phyloP scores from a whole-genome alignment of 2,113 vertebrate genomes.

The Limanda limanda region DNA sequence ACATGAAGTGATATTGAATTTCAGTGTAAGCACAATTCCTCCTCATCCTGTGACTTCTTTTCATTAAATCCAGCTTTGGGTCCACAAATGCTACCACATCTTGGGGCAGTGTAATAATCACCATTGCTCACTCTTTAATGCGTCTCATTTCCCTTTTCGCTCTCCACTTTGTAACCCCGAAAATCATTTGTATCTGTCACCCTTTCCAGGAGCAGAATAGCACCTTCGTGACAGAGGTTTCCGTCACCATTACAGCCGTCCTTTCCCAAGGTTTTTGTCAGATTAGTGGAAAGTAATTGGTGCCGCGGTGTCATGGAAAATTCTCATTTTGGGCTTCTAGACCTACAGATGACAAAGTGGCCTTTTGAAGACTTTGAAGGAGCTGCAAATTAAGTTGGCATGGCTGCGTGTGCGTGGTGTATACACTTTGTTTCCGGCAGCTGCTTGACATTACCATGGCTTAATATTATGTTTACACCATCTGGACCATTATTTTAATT shows the following conservation, averaged over 20 bases:
- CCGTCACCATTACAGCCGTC: conserved; percentile 55
- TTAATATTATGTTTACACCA: background rate
- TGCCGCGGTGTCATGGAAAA: conserved; percentile 48
- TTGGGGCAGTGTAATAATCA: conserved; percentile 19
- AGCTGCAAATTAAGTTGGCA: background rate
- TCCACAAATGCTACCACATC: conserved; percentile 7
- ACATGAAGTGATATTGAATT: conserved; percentile 47
- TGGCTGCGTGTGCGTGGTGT: background rate
- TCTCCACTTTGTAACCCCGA: background rate
- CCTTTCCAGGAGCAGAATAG: conserved; percentile 30
- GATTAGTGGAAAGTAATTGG: conserved; percentile 56
- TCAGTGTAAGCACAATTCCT: conserved; percentile 23
- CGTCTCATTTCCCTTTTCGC: conserved; percentile 38
- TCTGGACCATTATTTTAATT: background rate
- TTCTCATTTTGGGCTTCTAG: conserved; percentile 37
- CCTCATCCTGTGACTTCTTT: conserved; percentile 24
- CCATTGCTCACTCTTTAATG: conserved; percentile 34
- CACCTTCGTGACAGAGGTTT: conserved; percentile 38
- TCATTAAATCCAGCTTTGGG: conserved; percentile 43
- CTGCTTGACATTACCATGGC: background rate
- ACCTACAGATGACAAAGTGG: conserved; percentile 29
- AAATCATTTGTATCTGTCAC: conserved; percentile 30
- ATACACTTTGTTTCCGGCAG: background rate
- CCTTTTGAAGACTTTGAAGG: no score
- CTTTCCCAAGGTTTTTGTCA: conserved; percentile 64